Base-by-base conservation (phyloP, 2,113 vertebrate species). In the Platichthys stellatus region DNA sequence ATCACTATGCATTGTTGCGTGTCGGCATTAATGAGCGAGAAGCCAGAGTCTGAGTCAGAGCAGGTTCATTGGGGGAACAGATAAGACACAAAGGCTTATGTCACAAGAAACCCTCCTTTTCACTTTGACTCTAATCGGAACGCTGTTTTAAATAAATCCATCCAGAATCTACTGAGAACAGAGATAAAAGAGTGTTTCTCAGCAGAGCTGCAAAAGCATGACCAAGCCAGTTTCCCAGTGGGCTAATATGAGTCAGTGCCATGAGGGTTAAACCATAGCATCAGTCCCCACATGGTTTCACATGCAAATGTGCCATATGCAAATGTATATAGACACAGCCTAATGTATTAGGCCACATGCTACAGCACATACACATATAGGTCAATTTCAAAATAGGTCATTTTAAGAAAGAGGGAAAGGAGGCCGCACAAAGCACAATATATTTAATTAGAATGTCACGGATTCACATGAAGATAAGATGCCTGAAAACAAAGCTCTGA, bases 161-260 rank as follows among this genome's bases (percentile, higher is more conserved):
- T 74, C 60, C 38, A 58, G 43, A 76, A 43, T 60, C 8, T 86
- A 80, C 83, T 80, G 71, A 79, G 79, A 86, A 82, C n/a, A 43
- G 40, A 84, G 72, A 85, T 89, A 69, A 83, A 86, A 69, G 68
- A 47, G 26, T 28, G 40, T 20, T 31, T 83, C 80, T 87, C 66
- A 74, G 80, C 79, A 90, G 59, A 71, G 69, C 65, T 51, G 81
- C 65, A 76, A 61, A 67, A 64, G 38, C 72, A 78, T 43, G 69
- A 80, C 38, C 40, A 2, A n/a, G 58, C 54, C 13, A 0, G 31
- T 68, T 78, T 68, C 86, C 78, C 38, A 69, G 49, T 80, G 61
- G 69, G 43, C 56, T 68, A 73, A 66, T 75, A 87, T 87, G 86
- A 89, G 67, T 91, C 80, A 88, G 84, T 5, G 47, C 58, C 63